Evolutionary conservation across 2,113 vertebrate species (phyloP).

Genomic region (Istiophorus platypterus): DNA sequence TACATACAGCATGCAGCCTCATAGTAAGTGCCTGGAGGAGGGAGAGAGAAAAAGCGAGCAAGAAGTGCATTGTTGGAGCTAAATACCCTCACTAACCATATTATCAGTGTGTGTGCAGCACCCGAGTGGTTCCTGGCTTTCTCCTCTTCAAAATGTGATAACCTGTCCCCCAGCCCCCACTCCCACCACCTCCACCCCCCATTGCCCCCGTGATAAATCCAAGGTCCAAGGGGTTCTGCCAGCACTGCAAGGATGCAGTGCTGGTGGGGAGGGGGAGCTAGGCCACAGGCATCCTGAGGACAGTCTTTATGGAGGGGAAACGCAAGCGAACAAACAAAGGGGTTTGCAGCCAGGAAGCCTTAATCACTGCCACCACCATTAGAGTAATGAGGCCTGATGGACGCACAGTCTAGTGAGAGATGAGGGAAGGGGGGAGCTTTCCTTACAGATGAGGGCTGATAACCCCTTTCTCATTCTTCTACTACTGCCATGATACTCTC

Average conservation of each 20-base stretch:
- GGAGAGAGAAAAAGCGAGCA: constrained; percentile 28
- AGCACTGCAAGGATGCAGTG: constrained; percentile 49
- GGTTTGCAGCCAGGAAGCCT: constrained; percentile 84
- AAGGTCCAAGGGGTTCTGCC: constrained; percentile 70
- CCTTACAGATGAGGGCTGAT: constrained; percentile 81
- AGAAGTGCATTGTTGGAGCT: constrained; percentile 68
- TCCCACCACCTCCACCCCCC: constrained; percentile 8
- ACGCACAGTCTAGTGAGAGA: constrained; percentile 71
- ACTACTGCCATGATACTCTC: constrained; percentile 61
- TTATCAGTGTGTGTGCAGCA: constrained; percentile 80
- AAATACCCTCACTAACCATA: constrained; percentile 72
- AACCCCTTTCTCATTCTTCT: constrained; percentile 65
- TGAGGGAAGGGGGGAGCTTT: constrained; percentile 61
- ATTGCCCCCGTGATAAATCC: constrained; percentile 61
- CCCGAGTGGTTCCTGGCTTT: constrained; percentile 72
- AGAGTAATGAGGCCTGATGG: constrained; percentile 87
- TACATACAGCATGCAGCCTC: neutral
- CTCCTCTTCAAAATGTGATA: constrained; percentile 46
- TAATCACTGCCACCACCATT: constrained; percentile 84
- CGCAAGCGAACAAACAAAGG: constrained; percentile 79
- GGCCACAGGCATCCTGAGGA: constrained; percentile 63
- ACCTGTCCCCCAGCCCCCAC: constrained; percentile 55
- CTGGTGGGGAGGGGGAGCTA: constrained; percentile 38
- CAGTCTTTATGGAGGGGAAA: constrained; percentile 78
- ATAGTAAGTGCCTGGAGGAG: constrained; percentile 24